Percentiles rank a stretch among this genome's conserved stretches.
phyloP scores from a whole-genome alignment of 2,888 invertebrate genomes.

The Thelaira solivaga region DNA sequence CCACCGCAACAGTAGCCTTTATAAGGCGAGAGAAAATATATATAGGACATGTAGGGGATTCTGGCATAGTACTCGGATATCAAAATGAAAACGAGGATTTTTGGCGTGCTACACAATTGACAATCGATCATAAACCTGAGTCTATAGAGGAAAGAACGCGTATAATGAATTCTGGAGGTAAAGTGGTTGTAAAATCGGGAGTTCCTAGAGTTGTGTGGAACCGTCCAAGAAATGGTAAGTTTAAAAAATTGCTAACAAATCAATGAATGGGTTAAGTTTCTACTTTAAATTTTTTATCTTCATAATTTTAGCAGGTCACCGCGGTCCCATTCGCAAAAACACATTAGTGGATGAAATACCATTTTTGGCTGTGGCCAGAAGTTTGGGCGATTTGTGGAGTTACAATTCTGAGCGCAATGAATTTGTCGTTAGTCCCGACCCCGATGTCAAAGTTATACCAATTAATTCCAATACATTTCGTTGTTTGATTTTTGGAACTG shows the following conservation, averaged over 20 bases:
- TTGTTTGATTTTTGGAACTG: conserved; percentile 96
- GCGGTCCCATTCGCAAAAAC: conserved; percentile 91
- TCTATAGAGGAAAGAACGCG: conserved; percentile 88
- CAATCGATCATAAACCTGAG: conserved; percentile 97
- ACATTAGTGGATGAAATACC: conserved; percentile 96
- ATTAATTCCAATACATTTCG: conserved; percentile 87
- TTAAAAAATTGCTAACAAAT: background rate
- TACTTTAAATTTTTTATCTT: background rate
- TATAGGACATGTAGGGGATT: conserved; percentile 99
- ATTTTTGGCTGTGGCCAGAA: conserved; percentile 96
- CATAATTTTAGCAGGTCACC: conserved; percentile 68
- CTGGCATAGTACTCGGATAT: conserved; percentile 93
- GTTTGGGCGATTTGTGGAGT: conserved; percentile 98
- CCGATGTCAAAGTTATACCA: conserved; percentile 92
- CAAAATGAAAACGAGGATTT: conserved; percentile 83
- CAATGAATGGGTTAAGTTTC: background rate
- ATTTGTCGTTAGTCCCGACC: conserved; percentile 98
- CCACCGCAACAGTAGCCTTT: conserved; percentile 97
- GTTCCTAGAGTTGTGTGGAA: conserved; percentile 99
- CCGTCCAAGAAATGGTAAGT: conserved; percentile 86
- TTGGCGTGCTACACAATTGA: conserved; percentile 90
- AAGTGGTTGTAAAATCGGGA: conserved; percentile 87
- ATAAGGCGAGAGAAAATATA: conserved; percentile 96
- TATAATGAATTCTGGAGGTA: conserved; percentile 88
- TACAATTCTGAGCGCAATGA: conserved; percentile 93